A percentile compares a stretch with the other conserved stretches of the same genome.
Evolutionary conservation across 2,888 invertebrate species (phyloP).

Genomic region (Temnothorax ravouxi): DNA sequence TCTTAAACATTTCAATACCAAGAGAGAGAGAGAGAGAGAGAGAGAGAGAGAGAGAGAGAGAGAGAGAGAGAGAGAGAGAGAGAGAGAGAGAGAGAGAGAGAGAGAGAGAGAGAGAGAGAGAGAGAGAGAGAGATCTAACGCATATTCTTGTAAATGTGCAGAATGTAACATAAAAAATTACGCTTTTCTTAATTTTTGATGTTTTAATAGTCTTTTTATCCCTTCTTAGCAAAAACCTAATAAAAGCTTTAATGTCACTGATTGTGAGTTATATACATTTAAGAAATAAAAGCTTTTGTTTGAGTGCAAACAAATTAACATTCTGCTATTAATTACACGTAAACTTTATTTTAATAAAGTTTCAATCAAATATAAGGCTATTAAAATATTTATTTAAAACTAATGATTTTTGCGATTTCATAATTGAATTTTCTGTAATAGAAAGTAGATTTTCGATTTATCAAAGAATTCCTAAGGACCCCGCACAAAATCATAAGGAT

Average conservation of each 20-base stretch:
- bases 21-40: neutral
- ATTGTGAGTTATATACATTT: neutral
- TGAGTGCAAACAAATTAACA: neutral
- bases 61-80: too few species aligned
- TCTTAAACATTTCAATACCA: too few species aligned
- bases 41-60: too few species aligned
- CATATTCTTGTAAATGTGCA: neutral
- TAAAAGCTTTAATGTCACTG: neutral
- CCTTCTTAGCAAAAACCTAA: neutral
- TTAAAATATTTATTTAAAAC: neutral
- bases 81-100: neutral
- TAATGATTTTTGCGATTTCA: neutral
- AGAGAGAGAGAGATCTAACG: neutral
- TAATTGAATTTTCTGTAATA: neutral
- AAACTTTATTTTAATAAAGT: neutral
- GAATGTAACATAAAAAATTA: neutral
- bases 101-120: neutral
- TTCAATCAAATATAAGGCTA: neutral
- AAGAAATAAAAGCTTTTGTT: neutral
- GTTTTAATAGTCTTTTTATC: neutral
- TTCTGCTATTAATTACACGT: neutral
- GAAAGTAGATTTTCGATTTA: neutral
- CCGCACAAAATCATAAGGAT: too few species aligned
- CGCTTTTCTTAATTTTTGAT: neutral
- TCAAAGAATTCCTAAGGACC: neutral